Conservation (phyloP, 1,140 invertebrate species). For the Pseudomyrmex pallidus region DNA sequence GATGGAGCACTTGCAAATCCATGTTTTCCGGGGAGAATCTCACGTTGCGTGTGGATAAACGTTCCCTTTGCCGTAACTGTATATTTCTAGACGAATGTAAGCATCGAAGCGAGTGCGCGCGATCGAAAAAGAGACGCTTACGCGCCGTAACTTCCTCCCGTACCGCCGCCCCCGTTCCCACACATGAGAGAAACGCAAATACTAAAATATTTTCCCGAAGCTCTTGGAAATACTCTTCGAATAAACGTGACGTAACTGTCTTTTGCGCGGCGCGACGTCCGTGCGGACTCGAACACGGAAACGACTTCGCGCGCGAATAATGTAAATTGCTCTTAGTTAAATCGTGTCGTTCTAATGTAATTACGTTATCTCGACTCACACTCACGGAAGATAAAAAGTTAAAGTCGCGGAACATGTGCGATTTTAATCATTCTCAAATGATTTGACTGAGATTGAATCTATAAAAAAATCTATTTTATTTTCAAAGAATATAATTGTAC, state of each 20-base stretch:
- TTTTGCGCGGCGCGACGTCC: neutral
- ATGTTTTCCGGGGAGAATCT: slow-evolving; percentile 54
- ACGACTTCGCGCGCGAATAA: slow-evolving; percentile 6
- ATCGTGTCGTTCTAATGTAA: slow-evolving; percentile 26
- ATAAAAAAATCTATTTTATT: neutral
- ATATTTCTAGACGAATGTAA: slow-evolving; percentile 61
- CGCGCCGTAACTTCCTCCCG: slow-evolving; percentile 14
- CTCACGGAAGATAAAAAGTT: neutral
- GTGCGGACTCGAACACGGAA: neutral
- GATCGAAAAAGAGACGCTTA: slow-evolving; percentile 56
- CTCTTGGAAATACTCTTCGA: slow-evolving; percentile 35
- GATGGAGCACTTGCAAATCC: slow-evolving; percentile 61
- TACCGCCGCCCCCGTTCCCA: neutral
- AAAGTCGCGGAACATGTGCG: neutral
- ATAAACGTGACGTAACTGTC: slow-evolving; percentile 45
- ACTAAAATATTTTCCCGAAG: slow-evolving; percentile 54
- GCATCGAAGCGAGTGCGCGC: slow-evolving; percentile 49
- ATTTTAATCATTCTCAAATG: slow-evolving; percentile 1
- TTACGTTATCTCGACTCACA: neutral
- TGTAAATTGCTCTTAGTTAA: neutral
- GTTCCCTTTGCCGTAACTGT: slow-evolving; percentile 57
- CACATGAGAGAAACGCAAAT: slow-evolving; percentile 34
- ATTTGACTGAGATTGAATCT: slow-evolving; percentile 22
- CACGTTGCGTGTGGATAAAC: slow-evolving; percentile 56
- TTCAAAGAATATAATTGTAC: neutral